These are phyloP conservation scores for Thymelicus acteon DNA, from an alignment of 2,888 invertebrate species.

Conservation along the genomic window DNA sequence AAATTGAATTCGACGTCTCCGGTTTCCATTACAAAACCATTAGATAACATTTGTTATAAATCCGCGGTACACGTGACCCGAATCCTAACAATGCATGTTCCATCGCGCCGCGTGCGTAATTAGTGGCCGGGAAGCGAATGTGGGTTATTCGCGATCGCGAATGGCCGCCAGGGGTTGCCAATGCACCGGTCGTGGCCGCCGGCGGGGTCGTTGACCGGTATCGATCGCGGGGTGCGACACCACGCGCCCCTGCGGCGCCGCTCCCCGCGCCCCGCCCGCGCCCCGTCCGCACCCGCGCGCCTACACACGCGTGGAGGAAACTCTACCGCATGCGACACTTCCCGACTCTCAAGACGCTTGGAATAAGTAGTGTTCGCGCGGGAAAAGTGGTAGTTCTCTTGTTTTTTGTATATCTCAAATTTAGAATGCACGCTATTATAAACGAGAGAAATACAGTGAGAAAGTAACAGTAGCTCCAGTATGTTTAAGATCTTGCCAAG, in stretches of 20 bases:
- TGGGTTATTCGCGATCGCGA: constrained; percentile 72
- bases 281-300: constrained; percentile 28
- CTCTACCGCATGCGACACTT: constrained; percentile 80
- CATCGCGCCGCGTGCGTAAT: constrained; percentile 51
- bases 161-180: constrained; percentile 58
- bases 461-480: too few relatives aligned
- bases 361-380: constrained; percentile 40
- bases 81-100: constrained; percentile 65
- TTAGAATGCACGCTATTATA: constrained; percentile 3
- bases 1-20: constrained; percentile 6
- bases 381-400: constrained; percentile 34
- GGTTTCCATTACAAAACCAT: constrained; percentile 9
- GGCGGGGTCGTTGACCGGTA: constrained; percentile 80
- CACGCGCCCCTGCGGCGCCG: constrained; percentile 69
- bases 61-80: constrained; percentile 54
- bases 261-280: constrained; percentile 52
- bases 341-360: constrained; percentile 56
- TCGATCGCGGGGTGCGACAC: constrained; percentile 77
- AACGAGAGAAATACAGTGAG: background rate
- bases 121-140: constrained; percentile 47
- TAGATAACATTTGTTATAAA: constrained; percentile 18
- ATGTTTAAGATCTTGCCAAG: too few relatives aligned
- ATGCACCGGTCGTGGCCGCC: constrained; percentile 75
- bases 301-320: constrained; percentile 64
- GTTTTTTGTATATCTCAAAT: background rate